Evolutionary conservation across 2,888 invertebrate species (phyloP).

Genomic region (Crematogaster levior): DNA sequence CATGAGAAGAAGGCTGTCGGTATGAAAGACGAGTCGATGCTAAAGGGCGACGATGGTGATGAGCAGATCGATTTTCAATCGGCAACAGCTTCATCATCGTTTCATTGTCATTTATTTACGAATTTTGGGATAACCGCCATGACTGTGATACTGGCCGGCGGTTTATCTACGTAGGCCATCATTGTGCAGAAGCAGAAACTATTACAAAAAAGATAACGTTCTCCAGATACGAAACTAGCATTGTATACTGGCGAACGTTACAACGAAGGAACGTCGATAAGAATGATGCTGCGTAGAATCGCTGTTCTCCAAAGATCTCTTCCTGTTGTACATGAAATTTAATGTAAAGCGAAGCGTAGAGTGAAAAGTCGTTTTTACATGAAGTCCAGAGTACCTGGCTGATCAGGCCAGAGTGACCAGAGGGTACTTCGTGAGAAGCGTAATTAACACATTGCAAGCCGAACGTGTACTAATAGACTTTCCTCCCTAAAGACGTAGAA

Average conservation of each 20-base stretch:
- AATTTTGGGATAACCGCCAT: constrained; percentile 74
- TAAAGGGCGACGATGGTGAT: constrained; percentile 77
- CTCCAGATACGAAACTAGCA: background rate
- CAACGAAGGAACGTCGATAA: constrained; percentile 30
- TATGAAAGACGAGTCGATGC: constrained; percentile 80
- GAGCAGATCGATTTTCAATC: constrained; percentile 80
- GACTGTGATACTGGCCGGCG: constrained; percentile 71
- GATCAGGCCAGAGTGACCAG: constrained; percentile 38
- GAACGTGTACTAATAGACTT: constrained; percentile 49
- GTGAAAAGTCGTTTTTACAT: constrained; percentile 29
- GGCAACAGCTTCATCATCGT: constrained; percentile 77
- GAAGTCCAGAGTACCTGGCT: constrained; percentile 19
- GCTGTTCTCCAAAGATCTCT: constrained; percentile 4
- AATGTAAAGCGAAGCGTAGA: constrained; percentile 4
- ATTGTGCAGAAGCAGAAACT: constrained; percentile 28
- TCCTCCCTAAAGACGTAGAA: constrained; percentile 42
- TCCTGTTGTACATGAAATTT: constrained; percentile 42
- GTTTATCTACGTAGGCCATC: constrained; percentile 75
- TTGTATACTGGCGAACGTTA: background rate
- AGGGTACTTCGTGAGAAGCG: constrained; percentile 39
- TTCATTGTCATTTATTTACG: constrained; percentile 74
- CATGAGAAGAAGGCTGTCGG: constrained; percentile 80
- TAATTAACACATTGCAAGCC: constrained; percentile 50
- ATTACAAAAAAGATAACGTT: constrained; percentile 8
- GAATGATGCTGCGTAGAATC: constrained; percentile 1